These are phyloP conservation scores for Anseranas semipalmata DNA, from an alignment of 2,113 vertebrate species.

Conservation along the genomic window DNA sequence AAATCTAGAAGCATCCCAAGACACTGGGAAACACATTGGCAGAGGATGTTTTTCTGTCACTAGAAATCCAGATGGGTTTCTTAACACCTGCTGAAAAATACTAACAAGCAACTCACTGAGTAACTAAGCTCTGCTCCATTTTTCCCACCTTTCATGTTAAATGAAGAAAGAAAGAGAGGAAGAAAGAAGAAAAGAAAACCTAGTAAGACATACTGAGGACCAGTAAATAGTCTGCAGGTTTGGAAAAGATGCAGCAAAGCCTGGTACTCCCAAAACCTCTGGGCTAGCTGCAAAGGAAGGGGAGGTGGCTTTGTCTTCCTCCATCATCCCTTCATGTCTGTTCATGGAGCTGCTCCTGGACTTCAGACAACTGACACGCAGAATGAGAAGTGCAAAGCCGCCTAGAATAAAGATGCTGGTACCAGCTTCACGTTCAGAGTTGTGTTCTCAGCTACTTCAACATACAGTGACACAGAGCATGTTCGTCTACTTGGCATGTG, in stretches of 20 bases:
- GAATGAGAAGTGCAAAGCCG: not conserved
- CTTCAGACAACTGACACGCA: rapidly evolving
- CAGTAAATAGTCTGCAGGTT: not conserved
- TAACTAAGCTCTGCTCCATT: not conserved
- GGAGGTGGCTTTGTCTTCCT: not conserved
- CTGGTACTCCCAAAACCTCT: not conserved
- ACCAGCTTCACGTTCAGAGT: not conserved
- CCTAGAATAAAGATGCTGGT: not conserved
- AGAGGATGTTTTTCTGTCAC: not conserved
- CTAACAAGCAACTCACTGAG: not conserved
- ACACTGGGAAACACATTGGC: not conserved
- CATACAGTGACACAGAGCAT: not conserved
- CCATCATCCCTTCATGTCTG: not conserved
- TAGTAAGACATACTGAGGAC: not conserved
- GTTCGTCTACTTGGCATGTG: not conserved
- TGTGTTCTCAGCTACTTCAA: not conserved
- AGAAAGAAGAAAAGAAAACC: too few species aligned
- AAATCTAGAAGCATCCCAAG: not conserved
- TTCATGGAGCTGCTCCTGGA: not conserved
- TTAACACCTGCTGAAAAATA: not conserved
- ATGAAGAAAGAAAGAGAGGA: not conserved
- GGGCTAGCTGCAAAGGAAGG: not conserved
- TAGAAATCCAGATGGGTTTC: not conserved
- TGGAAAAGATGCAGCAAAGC: not conserved
- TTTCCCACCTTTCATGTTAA: not conserved